Evolutionary conservation across 2,888 invertebrate species (phyloP), one percentile per base, ranked within the genome.

Genomic region (Lepidochrysops patricia): DNA sequence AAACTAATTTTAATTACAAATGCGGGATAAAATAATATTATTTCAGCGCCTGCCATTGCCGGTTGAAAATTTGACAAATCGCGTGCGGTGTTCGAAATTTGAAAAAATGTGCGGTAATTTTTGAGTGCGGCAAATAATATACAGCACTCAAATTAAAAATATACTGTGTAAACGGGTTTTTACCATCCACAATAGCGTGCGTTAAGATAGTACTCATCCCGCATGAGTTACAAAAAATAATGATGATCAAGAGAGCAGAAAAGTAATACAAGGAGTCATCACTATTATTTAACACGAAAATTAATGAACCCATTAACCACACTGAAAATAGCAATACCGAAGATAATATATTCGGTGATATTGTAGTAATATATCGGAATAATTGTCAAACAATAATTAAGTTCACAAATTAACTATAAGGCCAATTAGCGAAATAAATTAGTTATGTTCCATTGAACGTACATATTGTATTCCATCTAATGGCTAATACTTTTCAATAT

Each of bases 321-420:
- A 13, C 13, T 15, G 6, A 5, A 37, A 37, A 15, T 43, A 43
- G 9, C 23, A 19, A 19, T 13, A 43, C 19, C 6, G 6, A 52
- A 27, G 13, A 27, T 52, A n/a, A 26, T 26, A 27, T n/a, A 13
- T 27, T 27, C 15, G 13, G 3, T 27, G 27, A 13, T 52, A 52
- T 15, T 27, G 26, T 26, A 15, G 15, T 19, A 19, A 19, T 54
- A 32, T 19, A 15, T 13, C 5, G 15, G 12, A 32, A 54, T 54
- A 4, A 19, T 54, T 54, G 29, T 54, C 54, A 29, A 54, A 54
- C 54, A 54, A 32, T 54, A 32, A 54, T 54, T 32, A 29, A 15
- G 12, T 54, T 27, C 32, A 9, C 23, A 43, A 19, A 43, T 43
- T 43, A 43, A 6, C 29, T 9, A 43, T 43, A 23, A 43, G 19